Conservation (phyloP, 2,888 invertebrate genomes). For the Gastracanthus pulcherrimus region DNA sequence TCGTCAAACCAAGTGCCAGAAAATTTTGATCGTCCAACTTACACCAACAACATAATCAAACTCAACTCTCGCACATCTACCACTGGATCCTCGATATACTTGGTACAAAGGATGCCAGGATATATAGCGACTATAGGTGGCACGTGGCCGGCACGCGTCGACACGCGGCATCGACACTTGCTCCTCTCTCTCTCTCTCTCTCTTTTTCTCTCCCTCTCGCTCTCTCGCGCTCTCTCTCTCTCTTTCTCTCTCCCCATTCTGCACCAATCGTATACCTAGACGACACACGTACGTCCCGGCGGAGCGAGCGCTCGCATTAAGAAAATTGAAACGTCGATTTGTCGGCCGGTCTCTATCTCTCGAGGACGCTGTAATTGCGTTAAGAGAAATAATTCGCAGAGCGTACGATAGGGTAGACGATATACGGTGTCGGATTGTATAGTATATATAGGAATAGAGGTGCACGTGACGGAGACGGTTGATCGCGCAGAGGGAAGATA, state of each 20-base stretch:
- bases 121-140: not conserved
- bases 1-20: not conserved
- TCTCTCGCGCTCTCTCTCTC: too few relatives aligned
- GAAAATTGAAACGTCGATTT: conserved; percentile 78
- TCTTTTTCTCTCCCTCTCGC: too few relatives aligned
- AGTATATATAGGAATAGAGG: not conserved
- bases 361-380: conserved; percentile 72
- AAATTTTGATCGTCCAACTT: too few relatives aligned
- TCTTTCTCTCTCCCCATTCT: too few relatives aligned
- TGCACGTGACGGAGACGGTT: conserved; percentile 21
- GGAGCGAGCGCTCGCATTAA: conserved; percentile 71
- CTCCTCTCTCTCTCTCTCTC: too few relatives aligned
- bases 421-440: conserved; percentile 35
- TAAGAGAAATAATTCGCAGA: conserved; percentile 64
- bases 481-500: conserved; percentile 60
- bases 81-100: too few relatives aligned
- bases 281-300: conserved; percentile 28
- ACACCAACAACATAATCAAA: too few relatives aligned
- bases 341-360: conserved; percentile 61
- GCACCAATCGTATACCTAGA: too few relatives aligned
- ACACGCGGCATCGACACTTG: too few relatives aligned
- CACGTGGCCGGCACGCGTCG: conserved; percentile 46
- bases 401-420: conserved; percentile 48
- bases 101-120: too few relatives aligned
- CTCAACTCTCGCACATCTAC: too few relatives aligned